A percentile compares a stretch with the other conserved stretches of the same genome.
phyloP scores from a whole-genome alignment of 2,888 invertebrate genomes.

The Cistogaster globosa region DNA sequence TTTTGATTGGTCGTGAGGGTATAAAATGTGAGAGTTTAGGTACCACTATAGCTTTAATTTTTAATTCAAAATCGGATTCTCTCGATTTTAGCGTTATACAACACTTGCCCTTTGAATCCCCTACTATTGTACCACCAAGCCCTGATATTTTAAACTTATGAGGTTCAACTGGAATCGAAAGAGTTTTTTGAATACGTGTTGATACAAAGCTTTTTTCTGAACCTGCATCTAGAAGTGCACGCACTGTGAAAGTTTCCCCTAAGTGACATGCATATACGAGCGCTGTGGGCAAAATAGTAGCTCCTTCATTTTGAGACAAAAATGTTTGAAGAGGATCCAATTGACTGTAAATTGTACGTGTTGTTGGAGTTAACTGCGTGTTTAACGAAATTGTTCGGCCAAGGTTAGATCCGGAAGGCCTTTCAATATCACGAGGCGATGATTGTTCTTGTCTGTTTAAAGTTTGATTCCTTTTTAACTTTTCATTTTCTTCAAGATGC shows the following conservation, averaged over 20 bases:
- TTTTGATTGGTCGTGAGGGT: neutral
- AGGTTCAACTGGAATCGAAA: neutral
- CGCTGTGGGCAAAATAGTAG: neutral
- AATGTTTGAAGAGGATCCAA: too few species aligned
- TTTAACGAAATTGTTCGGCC: neutral
- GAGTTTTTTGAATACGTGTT: neutral
- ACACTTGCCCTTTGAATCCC: neutral
- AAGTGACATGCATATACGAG: neutral
- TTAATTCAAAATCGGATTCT: neutral
- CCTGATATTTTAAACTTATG: neutral
- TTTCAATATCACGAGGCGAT: neutral
- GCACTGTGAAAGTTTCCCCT: neutral
- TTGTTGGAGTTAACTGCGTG: neutral
- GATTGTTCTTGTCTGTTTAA: too few species aligned
- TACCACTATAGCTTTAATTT: neutral
- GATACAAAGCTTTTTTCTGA: constrained; percentile 16
- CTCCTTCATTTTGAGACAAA: too few species aligned
- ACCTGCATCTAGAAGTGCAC: neutral
- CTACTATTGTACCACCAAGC: neutral
- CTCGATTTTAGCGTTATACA: neutral
- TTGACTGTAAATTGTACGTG: neutral
- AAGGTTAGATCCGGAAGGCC: too few species aligned
- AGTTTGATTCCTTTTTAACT: too few species aligned
- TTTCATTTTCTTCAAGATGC: too few species aligned
- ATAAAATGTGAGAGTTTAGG: neutral